Evolutionary conservation across 2,797 vertebrate species (phyloP).

Genomic region (Phrynocephalus forsythii): DNA sequence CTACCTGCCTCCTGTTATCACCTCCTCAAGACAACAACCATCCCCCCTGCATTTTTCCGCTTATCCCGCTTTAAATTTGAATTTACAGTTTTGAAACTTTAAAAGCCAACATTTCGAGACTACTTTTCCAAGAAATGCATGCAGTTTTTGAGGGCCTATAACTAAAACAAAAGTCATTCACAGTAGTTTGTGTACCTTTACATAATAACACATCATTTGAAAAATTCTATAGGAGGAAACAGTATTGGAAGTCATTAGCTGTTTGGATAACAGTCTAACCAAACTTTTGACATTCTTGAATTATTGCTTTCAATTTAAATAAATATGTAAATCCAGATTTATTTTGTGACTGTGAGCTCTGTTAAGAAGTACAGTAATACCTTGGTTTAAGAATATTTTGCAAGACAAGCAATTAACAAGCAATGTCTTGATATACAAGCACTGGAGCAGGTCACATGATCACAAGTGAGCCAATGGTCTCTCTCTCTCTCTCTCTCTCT

Average conservation of each 20-base stretch:
- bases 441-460: too few relatives aligned
- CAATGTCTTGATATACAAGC: too few relatives aligned
- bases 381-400: too few relatives aligned
- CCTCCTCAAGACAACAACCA: slow-evolving; percentile 69
- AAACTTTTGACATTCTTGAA: slow-evolving; percentile 34
- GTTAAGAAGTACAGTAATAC: background rate
- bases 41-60: slow-evolving; percentile 37
- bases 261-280: slow-evolving; percentile 55
- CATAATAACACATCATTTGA: slow-evolving; percentile 59
- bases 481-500: too few relatives aligned
- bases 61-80: slow-evolving; percentile 42
- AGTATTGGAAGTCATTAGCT: slow-evolving; percentile 49
- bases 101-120: slow-evolving; percentile 61
- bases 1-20: slow-evolving; percentile 87
- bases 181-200: slow-evolving; percentile 52
- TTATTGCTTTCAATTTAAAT: background rate
- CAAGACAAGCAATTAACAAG: too few relatives aligned
- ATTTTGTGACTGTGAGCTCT: slow-evolving; percentile 27
- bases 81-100: slow-evolving; percentile 58
- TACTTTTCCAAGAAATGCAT: slow-evolving; percentile 61
- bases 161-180: slow-evolving; percentile 56
- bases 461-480: too few relatives aligned
- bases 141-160: slow-evolving; percentile 47
- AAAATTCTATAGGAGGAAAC: slow-evolving; percentile 21
- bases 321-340: slow-evolving; percentile 16